Evolutionary conservation across 1,140 invertebrate genomes (phyloP).

Genomic region (Mylabris phalerata): DNA sequence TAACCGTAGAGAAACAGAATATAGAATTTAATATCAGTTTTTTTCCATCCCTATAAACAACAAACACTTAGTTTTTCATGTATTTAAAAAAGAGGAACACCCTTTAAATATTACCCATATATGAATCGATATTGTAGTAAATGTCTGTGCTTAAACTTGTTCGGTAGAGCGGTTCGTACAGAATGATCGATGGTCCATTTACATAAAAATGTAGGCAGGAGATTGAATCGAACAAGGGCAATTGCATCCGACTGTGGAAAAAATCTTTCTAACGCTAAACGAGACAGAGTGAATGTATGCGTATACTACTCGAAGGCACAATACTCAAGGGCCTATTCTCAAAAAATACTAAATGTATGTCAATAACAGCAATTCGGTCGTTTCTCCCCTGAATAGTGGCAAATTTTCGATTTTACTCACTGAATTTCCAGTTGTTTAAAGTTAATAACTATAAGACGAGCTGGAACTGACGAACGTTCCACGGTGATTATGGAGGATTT

Average conservation of each 20-base stretch:
- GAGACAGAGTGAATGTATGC: too few species aligned
- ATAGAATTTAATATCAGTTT: neutral
- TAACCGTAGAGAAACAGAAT: neutral
- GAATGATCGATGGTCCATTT: constrained; percentile 27
- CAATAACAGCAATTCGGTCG: too few species aligned
- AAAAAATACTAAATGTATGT: too few species aligned
- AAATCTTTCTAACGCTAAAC: too few species aligned
- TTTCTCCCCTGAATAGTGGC: too few species aligned
- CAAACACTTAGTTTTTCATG: neutral
- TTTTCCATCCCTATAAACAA: neutral
- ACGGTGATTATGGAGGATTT: too few species aligned
- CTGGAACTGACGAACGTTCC: too few species aligned
- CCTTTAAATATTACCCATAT: constrained; percentile 20
- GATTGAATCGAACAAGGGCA: constrained; percentile 24
- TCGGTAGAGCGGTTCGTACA: constrained; percentile 16
- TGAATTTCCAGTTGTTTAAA: too few species aligned
- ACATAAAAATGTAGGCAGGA: constrained; percentile 24
- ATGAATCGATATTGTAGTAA: constrained; percentile 23
- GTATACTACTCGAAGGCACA: too few species aligned
- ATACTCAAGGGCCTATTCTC: too few species aligned
- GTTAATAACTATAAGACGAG: too few species aligned
- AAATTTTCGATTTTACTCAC: too few species aligned
- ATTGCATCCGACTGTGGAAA: constrained; percentile 9
- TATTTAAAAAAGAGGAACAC: neutral
- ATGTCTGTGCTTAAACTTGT: constrained; percentile 23